phyloP scores from a whole-genome alignment of 2,113 vertebrate genomes.

The Formicarius rufipectus region DNA sequence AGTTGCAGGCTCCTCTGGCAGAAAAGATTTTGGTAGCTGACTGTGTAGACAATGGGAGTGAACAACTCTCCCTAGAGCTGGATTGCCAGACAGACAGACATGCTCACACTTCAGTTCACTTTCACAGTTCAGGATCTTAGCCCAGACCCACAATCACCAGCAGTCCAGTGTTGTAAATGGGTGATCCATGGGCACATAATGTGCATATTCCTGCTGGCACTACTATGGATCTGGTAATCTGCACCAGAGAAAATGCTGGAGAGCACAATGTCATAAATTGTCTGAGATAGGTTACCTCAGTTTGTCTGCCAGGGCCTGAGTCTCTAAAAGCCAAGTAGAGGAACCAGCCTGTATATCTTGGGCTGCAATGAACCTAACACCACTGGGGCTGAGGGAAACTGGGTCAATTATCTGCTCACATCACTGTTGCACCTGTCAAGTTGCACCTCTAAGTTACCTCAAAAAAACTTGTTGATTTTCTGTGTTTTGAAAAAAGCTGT shows the following conservation, averaged over 20 bases:
- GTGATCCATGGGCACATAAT: background rate
- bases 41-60: background rate
- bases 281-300: background rate
- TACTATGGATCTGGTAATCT: background rate
- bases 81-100: background rate
- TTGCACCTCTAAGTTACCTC: background rate
- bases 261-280: background rate
- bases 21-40: background rate
- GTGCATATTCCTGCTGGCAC: background rate
- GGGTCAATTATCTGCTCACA: background rate
- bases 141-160: background rate
- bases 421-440: background rate
- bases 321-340: background rate
- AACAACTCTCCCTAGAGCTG: background rate
- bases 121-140: background rate
- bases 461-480: background rate
- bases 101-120: background rate
- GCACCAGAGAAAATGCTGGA: background rate
- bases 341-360: background rate
- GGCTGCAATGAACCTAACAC: background rate
- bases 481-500: background rate
- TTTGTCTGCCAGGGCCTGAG: background rate
- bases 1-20: background rate
- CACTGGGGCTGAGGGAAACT: fast-evolving
- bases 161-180: background rate